phyloP scores from a whole-genome alignment of 2,113 vertebrate genomes.

The Phrynosoma platyrhinos region DNA sequence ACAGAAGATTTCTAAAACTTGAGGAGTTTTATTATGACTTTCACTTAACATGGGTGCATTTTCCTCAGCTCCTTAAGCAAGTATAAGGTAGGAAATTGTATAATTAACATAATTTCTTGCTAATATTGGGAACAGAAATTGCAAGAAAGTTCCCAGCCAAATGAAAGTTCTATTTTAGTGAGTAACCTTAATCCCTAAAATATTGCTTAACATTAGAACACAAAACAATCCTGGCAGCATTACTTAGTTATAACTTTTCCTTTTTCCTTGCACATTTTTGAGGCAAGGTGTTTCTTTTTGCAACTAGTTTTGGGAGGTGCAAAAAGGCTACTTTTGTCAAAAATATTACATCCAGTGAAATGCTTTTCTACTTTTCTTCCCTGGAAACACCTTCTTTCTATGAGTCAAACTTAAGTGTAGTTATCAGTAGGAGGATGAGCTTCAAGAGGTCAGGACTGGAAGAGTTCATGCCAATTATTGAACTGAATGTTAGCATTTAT shows the following conservation, averaged over 20 bases:
- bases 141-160: neutral
- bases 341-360: no score
- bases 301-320: no score
- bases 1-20: neutral
- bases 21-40: neutral
- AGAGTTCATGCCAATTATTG: neutral
- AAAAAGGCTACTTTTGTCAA: no score
- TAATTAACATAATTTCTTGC: neutral
- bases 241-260: no score
- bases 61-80: neutral
- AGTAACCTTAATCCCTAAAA: neutral
- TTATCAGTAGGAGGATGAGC: neutral
- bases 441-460: neutral
- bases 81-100: neutral
- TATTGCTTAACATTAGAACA: neutral
- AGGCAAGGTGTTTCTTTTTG: no score
- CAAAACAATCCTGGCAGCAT: neutral
- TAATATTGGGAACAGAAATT: neutral
- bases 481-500: neutral
- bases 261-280: neutral
- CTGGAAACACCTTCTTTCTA: neutral
- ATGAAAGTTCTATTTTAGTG: neutral
- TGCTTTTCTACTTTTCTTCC: neutral
- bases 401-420: neutral
- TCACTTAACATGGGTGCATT: neutral